A percentile compares a stretch with the other conserved stretches of the same genome.
These are phyloP conservation scores for Sphyrna mokarran DNA, from an alignment of 2,113 vertebrate species.

Conservation along the genomic window DNA sequence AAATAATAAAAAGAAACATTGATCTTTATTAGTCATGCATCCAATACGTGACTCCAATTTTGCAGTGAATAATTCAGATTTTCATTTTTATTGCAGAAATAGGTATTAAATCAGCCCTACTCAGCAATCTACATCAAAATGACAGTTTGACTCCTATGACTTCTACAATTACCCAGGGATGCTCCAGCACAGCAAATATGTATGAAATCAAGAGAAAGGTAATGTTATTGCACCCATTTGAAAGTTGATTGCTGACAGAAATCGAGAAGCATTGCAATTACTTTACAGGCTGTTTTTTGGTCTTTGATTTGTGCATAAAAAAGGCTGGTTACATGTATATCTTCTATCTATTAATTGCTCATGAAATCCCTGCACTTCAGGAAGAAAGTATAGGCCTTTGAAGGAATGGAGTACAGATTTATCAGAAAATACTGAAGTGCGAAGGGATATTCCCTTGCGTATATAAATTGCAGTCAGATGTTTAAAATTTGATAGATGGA, in stretches of 20 bases:
- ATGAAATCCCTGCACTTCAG: neutral
- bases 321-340: neutral
- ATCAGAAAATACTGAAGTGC: neutral
- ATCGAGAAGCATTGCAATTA: neutral
- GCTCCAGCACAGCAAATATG: slow-evolving; percentile 47
- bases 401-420: neutral
- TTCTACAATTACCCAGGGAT: slow-evolving; percentile 62
- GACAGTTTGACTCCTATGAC: slow-evolving; percentile 63
- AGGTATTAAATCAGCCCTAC: slow-evolving; percentile 64
- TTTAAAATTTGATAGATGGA: neutral
- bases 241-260: neutral
- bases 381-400: neutral
- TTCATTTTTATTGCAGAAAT: slow-evolving; percentile 55
- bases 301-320: neutral
- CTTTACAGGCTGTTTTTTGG: neutral
- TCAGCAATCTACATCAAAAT: slow-evolving; percentile 57
- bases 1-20: neutral
- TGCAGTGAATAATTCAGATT: slow-evolving; percentile 10
- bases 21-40: neutral
- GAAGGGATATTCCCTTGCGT: neutral
- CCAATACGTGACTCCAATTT: neutral
- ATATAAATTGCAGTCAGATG: neutral
- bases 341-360: neutral
- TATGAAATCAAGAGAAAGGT: neutral
- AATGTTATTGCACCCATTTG: neutral